Evolutionary conservation across 2,888 invertebrate genomes (phyloP), one percentile per base, ranked within the genome.

Genomic region (Ornithoptera alexandrae): DNA sequence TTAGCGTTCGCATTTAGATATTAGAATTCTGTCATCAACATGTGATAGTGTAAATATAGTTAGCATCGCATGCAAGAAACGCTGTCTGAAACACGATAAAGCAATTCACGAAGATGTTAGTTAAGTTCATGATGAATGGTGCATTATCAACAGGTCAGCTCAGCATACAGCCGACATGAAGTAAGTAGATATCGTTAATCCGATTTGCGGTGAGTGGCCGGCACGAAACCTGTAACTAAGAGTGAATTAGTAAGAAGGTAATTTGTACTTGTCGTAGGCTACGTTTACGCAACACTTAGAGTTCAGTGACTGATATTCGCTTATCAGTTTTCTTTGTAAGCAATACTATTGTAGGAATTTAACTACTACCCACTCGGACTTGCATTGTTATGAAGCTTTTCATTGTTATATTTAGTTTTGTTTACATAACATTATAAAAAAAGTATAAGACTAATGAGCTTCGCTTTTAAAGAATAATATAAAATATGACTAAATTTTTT

Each of bases 271-370:
- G 71, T 72, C 72, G 72, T 72, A 72, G 53, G 73, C 72, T 68
- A 75, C 71, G 73, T 83, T 84, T 83, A 78, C 80, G 81, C 81
- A 84, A 86, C 83, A 82, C 79, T 79, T 77, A 74, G 76, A 87
- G 89, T 86, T 89, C 89, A 75, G 79, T 86, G 88, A 68, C 85
- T 89, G 90, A 91, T 90, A 89, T 83, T 81, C 75, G 78, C 85
- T 88, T 91, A 90, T 90, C 90, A 84, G 81, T 79, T 82, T 87
- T 88, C 86, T 87, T 89, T 85, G 78, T 82, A 82, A 53, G n/a
- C 22, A 87, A 87, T 77, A 74, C 72, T 80, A 78, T 78, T 79
- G 80, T 79, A 82, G 84, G 79, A 83, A 85, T 84, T 84, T 87
- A 87, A 30, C 30, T 24, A 39, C 58, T 36, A 59, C 64, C n/a